Percentiles rank a stretch among this genome's conserved stretches.
Evolutionary conservation across 2,888 invertebrate species (phyloP).

Genomic region (Nephrotoma guestfalica): DNA sequence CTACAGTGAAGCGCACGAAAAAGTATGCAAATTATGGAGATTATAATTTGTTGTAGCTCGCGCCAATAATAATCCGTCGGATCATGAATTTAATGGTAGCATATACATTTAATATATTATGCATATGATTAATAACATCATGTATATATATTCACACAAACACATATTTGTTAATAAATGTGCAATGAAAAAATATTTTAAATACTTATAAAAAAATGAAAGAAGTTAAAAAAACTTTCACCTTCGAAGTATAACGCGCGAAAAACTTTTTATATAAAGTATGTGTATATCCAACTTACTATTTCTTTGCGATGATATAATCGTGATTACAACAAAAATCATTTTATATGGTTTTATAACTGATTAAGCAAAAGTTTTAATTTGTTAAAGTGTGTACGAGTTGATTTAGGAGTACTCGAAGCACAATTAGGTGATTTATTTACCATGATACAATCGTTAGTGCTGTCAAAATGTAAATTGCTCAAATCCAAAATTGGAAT

Average conservation of each 20-base stretch:
- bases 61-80: not conserved
- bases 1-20: not conserved
- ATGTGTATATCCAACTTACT: not conserved
- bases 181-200: not conserved
- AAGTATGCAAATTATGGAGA: not conserved
- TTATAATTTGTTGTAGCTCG: not conserved
- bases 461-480: no score
- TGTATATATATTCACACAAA: not conserved
- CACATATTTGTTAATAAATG: not conserved
- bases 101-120: not conserved
- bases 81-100: not conserved
- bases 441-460: no score
- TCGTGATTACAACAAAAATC: not conserved
- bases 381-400: not conserved
- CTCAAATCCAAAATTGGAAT: no score
- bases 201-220: not conserved
- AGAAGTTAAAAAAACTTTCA: not conserved
- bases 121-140: not conserved
- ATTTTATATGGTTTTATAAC: not conserved
- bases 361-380: not conserved
- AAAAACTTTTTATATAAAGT: not conserved
- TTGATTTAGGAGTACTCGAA: no score
- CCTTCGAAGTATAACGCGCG: not conserved
- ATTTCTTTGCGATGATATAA: not conserved
- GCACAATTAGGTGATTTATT: no score